phyloP scores from a whole-genome alignment of 2,113 vertebrate genomes.

The Leptobrachium ailaonicum region DNA sequence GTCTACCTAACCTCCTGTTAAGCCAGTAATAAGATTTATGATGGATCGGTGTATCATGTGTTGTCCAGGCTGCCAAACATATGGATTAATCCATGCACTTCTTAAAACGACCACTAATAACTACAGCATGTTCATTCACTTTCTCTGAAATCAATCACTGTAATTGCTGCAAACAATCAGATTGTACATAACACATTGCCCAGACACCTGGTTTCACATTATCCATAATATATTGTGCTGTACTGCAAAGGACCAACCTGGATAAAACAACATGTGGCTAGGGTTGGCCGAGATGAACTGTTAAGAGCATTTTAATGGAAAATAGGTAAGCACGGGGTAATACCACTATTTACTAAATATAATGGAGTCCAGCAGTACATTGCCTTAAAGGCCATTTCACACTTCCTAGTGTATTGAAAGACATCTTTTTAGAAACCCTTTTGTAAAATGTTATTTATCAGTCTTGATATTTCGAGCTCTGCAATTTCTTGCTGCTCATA shows the following conservation, averaged over 20 bases:
- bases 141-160: slow-evolving; percentile 52
- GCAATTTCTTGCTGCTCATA: too few relatives aligned
- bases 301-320: not conserved
- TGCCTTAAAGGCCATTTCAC: too few relatives aligned
- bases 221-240: slow-evolving; percentile 11
- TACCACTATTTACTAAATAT: not conserved
- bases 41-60: slow-evolving; percentile 30
- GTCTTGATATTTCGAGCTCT: too few relatives aligned
- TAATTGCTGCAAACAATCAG: slow-evolving; percentile 59
- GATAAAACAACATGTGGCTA: not conserved
- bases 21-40: slow-evolving; percentile 25
- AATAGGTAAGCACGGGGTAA: not conserved
- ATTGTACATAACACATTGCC: slow-evolving; percentile 54
- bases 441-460: too few relatives aligned
- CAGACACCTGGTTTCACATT: slow-evolving; percentile 52
- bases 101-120: slow-evolving; percentile 52
- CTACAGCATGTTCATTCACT: slow-evolving; percentile 54
- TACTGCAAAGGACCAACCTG: not conserved
- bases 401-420: too few relatives aligned
- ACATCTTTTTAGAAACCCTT: too few relatives aligned
- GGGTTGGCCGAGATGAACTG: not conserved
- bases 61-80: slow-evolving; percentile 36
- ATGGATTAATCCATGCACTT: slow-evolving; percentile 35
- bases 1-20: slow-evolving; percentile 29
- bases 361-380: too few relatives aligned